Evolutionary conservation across 2,113 vertebrate genomes (phyloP), one percentile per base, ranked within the genome.

Genomic region (Falcunculus frontatus): DNA sequence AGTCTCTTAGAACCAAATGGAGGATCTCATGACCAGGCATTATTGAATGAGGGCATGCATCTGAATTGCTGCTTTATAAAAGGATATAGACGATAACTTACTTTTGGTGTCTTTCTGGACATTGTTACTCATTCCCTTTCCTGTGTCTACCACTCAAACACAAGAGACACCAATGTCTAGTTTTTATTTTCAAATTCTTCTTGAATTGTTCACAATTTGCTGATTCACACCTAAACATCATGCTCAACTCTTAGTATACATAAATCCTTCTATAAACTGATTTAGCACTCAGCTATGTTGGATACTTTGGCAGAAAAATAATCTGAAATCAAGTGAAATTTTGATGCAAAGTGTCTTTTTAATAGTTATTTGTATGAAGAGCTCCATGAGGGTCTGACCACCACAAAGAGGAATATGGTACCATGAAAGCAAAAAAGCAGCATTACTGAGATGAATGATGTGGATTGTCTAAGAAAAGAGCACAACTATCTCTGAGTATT

Each of bases 141-240:
- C 62, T 85, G 19, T 84, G 25, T 46, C 69, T 72, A 50, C 33
- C 32, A 55, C 67, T 91, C 72, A 65, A 84, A 90, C 55, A 59
- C 37, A 60, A 57, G 85, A 79, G 68, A 79, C 74, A 83, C 12
- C 65, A 87, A 83, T 76, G 47, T 5, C 44, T 80, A 55, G 16
- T 22, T 97, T 97, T 95, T 70, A 46, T 68, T 95, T 95, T 80
- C 30, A 6, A 96, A 86, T 39, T 92, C 1, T 72, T 95, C 91
- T 93, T 35, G 5, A 93, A 88, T 52, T 90, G 22, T 69, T 91
- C 73, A 77, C 50, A 80, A 50, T 76, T 53, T 83, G 60, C 62
- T 96, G 78, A 73, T 79, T 97, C 85, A 91, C 72, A 72, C 23
- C 84, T 65, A 87, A 95, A 94, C 41, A 67, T 91, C 56, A 33